Evolutionary conservation across 2,888 invertebrate species (phyloP).

Genomic region (Erynnis tages): DNA sequence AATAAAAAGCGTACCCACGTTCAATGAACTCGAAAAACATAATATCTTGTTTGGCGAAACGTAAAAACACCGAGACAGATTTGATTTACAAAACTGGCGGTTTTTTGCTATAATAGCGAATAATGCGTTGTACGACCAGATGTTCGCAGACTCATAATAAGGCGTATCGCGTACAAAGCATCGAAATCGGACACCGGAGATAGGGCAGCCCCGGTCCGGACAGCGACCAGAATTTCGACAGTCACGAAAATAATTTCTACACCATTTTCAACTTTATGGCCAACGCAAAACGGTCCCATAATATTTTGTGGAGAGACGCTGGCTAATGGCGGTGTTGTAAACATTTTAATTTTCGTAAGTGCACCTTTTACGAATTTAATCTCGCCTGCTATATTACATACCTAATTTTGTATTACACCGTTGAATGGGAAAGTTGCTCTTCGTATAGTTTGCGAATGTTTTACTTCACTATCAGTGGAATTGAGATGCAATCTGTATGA

Average conservation of each 20-base stretch:
- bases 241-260: slow-evolving; percentile 40
- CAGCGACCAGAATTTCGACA: slow-evolving; percentile 55
- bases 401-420: slow-evolving; percentile 33
- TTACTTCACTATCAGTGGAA: slow-evolving; percentile 31
- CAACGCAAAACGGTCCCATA: slow-evolving; percentile 31
- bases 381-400: slow-evolving; percentile 43
- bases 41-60: slow-evolving; percentile 34
- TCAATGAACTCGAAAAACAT: slow-evolving; percentile 35
- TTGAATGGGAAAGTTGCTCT: slow-evolving; percentile 31
- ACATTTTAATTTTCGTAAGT: slow-evolving; percentile 73
- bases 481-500: background rate
- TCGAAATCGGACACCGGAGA: slow-evolving; percentile 80
- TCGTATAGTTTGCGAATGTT: background rate
- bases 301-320: background rate
- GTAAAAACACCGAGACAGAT: slow-evolving; percentile 37
- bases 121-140: slow-evolving; percentile 70
- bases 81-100: slow-evolving; percentile 38
- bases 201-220: slow-evolving; percentile 68
- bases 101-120: slow-evolving; percentile 68
- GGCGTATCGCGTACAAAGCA: slow-evolving; percentile 78
- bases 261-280: slow-evolving; percentile 44
- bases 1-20: slow-evolving; percentile 28
- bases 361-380: slow-evolving; percentile 60
- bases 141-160: slow-evolving; percentile 74
- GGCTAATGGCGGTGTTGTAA: slow-evolving; percentile 38